Conservation (phyloP, 1,140 invertebrate genomes). For the Drosophila prosaltans region DNA sequence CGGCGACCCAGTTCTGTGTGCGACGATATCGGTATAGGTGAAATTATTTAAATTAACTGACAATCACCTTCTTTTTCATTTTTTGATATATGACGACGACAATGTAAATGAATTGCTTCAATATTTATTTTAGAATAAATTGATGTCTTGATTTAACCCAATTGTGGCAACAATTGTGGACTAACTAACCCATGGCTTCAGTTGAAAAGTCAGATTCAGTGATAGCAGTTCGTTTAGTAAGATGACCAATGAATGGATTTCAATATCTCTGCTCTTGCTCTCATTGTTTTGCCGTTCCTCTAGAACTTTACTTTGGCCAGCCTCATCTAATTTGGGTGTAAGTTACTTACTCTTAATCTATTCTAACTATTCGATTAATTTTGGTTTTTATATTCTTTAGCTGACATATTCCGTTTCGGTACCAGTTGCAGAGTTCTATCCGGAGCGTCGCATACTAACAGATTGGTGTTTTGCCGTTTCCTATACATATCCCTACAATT, state of each 20-base stretch:
- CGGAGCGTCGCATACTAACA: conserved; percentile 66
- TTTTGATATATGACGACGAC: background rate
- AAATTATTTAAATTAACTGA: conserved; percentile 22
- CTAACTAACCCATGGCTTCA: conserved; percentile 9
- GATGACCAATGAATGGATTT: conserved; percentile 1
- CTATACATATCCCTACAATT: conserved; percentile 60
- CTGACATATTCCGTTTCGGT: conserved; percentile 62
- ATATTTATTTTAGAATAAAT: conserved; percentile 59
- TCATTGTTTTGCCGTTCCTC: background rate
- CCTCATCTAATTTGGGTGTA: conserved; percentile 53
- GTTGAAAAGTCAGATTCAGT: conserved; percentile 3
- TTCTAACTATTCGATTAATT: background rate
- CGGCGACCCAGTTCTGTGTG: background rate
- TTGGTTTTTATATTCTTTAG: conserved; percentile 3
- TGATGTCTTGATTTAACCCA: conserved; percentile 67
- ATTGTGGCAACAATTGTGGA: conserved; percentile 28
- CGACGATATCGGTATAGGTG: conserved; percentile 7
- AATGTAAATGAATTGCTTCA: conserved; percentile 50
- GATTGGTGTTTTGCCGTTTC: conserved; percentile 78
- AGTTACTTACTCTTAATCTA: background rate
- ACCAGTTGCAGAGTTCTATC: conserved; percentile 64
- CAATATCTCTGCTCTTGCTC: background rate
- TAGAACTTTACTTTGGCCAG: conserved; percentile 40
- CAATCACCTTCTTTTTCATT: background rate
- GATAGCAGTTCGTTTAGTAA: background rate